These are phyloP conservation scores for Mormyrops attenuatus DNA, from an alignment of 2,797 vertebrate genomes.

Conservation along the genomic window DNA sequence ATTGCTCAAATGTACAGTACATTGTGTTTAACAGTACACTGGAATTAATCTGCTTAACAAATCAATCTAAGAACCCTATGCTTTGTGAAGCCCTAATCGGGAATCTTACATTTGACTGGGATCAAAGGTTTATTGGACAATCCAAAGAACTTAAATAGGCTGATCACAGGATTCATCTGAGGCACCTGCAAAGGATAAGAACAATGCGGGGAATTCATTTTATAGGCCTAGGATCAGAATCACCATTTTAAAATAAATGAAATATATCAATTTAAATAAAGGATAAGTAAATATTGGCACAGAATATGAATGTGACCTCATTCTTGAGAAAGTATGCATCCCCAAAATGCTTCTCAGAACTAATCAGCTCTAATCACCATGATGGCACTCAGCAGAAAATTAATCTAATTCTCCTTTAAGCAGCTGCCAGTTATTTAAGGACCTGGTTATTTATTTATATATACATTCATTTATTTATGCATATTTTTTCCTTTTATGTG, in stretches of 20 bases:
- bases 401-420: slow-evolving; percentile 64
- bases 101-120: background rate
- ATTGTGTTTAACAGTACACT: background rate
- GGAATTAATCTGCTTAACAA: background rate
- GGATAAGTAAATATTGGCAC: slow-evolving; percentile 36
- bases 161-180: slow-evolving; percentile 16
- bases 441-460: slow-evolving; percentile 19
- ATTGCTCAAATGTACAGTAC: background rate
- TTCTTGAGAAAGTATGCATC: slow-evolving; percentile 41
- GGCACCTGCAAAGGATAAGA: slow-evolving; percentile 17
- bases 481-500: slow-evolving; percentile 47
- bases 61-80: background rate
- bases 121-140: background rate
- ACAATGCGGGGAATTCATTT: slow-evolving; percentile 34
- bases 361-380: slow-evolving; percentile 66
- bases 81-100: background rate
- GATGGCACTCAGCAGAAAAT: slow-evolving; percentile 63
- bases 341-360: slow-evolving; percentile 45
- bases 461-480: background rate
- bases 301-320: slow-evolving; percentile 41
- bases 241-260: slow-evolving; percentile 32
- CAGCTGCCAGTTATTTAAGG: slow-evolving; percentile 65
- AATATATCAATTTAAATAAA: slow-evolving; percentile 17
- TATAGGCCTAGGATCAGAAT: background rate
- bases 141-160: slow-evolving; percentile 24